Base-by-base conservation (phyloP, 2,888 invertebrate species). In the Unio delphinus region DNA sequence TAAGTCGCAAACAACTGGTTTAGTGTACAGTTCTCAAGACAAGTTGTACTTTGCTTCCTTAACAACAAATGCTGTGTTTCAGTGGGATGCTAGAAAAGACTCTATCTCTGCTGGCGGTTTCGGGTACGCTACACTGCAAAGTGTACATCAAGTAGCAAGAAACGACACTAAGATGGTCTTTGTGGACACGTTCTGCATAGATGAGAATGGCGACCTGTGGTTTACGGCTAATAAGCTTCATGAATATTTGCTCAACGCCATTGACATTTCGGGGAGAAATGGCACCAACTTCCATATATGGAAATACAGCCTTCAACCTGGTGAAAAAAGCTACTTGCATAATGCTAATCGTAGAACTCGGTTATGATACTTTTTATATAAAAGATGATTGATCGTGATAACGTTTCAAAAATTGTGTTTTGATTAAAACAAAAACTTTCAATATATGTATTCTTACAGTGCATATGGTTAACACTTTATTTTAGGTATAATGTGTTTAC, bases 121-220 rank as follows among this genome's bases (percentile, higher is more conserved):
- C 45, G 3, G 45, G 45, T 45, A 45, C 45, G 45, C 45, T 45
- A 45, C 45, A 45, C 45, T 45, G 45, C 45, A 45, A 45, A 45
- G 45, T 15, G 45, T 45, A 45, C 45, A 15, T 45, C 45, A 45
- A 45, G 15, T 45, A 45, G 59, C 71, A 17, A 55, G 68, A 45
- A 64, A 75, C 30, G 64, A 65, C 17, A 26, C 65, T 7, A 64
- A 61, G 5, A 66, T 72, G 63, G 67, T 64, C 8, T 79, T 74
- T 72, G 69, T 73, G 1, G 77, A 79, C 30, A 74, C 75, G 3
- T 68, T 79, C 55, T 73, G 67, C 7, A 73, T 74, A 57, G 74
- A 77, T 61, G 75, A 71, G 0, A 70, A 73, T 11, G 79, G 79
- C 3, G 64, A 74, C 65, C 62, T 82, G n/a, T 82, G 80, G 80